Evolutionary conservation across 2,888 invertebrate genomes (phyloP).

Genomic region (Calephelis perditalis): DNA sequence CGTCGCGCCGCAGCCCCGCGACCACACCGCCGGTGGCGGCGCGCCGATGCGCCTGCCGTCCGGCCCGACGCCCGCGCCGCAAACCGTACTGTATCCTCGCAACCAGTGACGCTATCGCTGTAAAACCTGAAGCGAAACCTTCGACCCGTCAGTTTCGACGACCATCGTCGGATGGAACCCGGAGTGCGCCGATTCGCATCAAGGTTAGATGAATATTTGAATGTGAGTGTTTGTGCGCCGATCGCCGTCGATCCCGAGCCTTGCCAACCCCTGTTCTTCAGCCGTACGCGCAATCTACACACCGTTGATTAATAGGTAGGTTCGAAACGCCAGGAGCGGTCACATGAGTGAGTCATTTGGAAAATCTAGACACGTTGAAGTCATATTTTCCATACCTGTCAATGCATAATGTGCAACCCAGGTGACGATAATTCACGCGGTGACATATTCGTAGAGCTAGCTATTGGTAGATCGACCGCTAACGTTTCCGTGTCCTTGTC

Average conservation of each 20-base stretch:
- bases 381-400: conserved; percentile 6
- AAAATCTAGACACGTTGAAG: conserved; percentile 21
- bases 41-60: conserved; percentile 71
- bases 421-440: background rate
- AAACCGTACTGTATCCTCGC: conserved; percentile 37
- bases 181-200: conserved; percentile 77
- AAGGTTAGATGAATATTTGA: conserved; percentile 76
- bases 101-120: conserved; percentile 52
- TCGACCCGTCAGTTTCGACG: conserved; percentile 67
- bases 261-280: conserved; percentile 53
- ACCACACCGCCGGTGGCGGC: conserved; percentile 71
- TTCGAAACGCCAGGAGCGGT: conserved; percentile 50
- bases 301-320: conserved; percentile 55
- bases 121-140: conserved; percentile 66
- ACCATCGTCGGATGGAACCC: conserved; percentile 75
- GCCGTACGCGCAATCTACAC: conserved; percentile 57
- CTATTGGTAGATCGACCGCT: background rate
- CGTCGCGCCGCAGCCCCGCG: conserved; percentile 62
- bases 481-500: conserved; percentile 5
- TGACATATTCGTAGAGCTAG: conserved; percentile 3
- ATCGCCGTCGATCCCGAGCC: conserved; percentile 49
- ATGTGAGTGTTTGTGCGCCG: conserved; percentile 73
- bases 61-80: conserved; percentile 64
- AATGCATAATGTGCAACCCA: conserved; percentile 6
- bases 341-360: conserved; percentile 52